These are phyloP conservation scores for Pelochelys cantorii DNA, from an alignment of 2,797 vertebrate genomes.

Conservation along the genomic window DNA sequence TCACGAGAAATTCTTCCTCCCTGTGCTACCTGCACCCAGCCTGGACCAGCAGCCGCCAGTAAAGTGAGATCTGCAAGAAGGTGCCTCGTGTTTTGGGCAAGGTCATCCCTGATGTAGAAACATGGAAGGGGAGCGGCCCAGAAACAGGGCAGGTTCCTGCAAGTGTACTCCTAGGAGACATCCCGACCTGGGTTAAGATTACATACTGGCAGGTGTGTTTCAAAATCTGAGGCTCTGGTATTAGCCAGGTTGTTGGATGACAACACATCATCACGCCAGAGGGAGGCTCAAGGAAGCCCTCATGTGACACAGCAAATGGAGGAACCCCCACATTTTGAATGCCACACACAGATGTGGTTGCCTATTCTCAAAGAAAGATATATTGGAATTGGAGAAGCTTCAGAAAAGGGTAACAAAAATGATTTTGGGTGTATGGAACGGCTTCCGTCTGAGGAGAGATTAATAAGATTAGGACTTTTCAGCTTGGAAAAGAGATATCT, in stretches of 20 bases:
- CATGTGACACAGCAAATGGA: constrained; percentile 26
- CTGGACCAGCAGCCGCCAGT: not conserved
- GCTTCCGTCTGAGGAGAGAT: too few species aligned
- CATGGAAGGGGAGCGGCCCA: not conserved
- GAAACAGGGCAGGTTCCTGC: not conserved
- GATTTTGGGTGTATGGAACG: too few species aligned
- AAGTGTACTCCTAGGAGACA: not conserved
- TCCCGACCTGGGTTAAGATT: not conserved
- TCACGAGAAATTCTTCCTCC: not conserved
- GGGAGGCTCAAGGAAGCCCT: constrained; percentile 56
- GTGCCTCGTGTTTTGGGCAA: not conserved
- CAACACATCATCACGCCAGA: constrained; percentile 43
- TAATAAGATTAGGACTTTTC: too few species aligned
- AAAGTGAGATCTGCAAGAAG: not conserved
- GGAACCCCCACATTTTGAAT: rapidly evolving
- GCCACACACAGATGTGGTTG: too few species aligned
- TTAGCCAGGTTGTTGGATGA: not conserved
- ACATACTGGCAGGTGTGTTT: not conserved
- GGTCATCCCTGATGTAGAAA: not conserved
- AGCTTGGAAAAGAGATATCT: too few species aligned
- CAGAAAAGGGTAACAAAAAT: too few species aligned
- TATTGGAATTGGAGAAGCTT: too few species aligned
- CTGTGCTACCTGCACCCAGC: not conserved
- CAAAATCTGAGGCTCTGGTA: not conserved
- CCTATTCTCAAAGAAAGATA: too few species aligned